Percentiles rank a stretch among this genome's conserved stretches.
Conservation (phyloP, 2,888 invertebrate species). For the Amorpha juglandis region DNA sequence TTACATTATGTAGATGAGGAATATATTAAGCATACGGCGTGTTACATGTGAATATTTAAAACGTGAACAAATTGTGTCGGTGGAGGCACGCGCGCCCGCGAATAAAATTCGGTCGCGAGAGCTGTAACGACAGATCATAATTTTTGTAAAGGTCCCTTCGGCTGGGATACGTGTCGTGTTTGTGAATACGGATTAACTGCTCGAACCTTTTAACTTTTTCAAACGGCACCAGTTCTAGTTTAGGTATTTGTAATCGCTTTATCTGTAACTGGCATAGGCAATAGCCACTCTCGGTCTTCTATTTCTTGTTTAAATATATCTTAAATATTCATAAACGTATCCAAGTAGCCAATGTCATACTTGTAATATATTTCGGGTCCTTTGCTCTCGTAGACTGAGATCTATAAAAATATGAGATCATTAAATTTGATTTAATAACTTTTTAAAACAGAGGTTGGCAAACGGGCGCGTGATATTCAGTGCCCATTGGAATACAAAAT, state of each 20-base stretch:
- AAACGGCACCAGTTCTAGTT: neutral
- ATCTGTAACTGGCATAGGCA: neutral
- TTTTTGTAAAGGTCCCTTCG: constrained; percentile 65
- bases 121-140: constrained; percentile 49
- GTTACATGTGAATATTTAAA: constrained; percentile 74
- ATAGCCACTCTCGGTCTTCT: no score
- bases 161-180: constrained; percentile 59
- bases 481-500: no score
- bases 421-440: no score
- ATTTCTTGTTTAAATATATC: no score
- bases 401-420: no score
- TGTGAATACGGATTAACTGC: constrained; percentile 27
- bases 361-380: no score
- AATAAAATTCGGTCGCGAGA: constrained; percentile 49
- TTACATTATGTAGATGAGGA: constrained; percentile 74
- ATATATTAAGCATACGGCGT: constrained; percentile 67
- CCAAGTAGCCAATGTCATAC: no score
- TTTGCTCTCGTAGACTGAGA: no score
- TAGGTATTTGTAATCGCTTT: neutral
- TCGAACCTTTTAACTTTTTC: constrained; percentile 20
- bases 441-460: no score
- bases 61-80: constrained; percentile 64
- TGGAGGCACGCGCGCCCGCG: constrained; percentile 55
- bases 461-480: no score
- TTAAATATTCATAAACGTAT: no score